Base-by-base conservation (phyloP, 2,888 invertebrate genomes). In the Erebia ligea region DNA sequence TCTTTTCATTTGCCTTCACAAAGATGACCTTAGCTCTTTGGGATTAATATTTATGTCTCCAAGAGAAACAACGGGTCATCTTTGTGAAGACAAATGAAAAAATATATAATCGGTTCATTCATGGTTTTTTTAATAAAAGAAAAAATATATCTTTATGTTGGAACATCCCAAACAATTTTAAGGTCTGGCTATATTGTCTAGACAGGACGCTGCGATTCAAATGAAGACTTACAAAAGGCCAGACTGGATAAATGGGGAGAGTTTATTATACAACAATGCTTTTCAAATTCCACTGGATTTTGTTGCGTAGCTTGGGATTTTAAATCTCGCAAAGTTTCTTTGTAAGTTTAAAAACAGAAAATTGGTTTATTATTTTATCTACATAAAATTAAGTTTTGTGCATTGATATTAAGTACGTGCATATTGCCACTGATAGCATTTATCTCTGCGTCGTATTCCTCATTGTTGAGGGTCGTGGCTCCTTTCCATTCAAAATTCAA, bases 161-260 rank as follows among this genome's bases (percentile, higher is more conserved):
- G 10, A 45, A 42, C 11, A 42, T 17, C 45, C 15, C 61, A 5
- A 48, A 62, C 45, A 13, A 13, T 59, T 45, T 45, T 42, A 19
- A 62, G 61, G 21, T 62, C 19, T 45, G 19, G 45, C 61, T 5
- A 62, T 62, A 62, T 45, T 21, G 61, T 62, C 61, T 62, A 62
- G 61, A 62, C 61, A 62, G 61, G 61, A 62, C 45, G 61, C 61
- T 15, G 13, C 8, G 61, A 13, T 13, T 19, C 61, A 62, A 62
- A 62, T 62, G 21, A 62, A 61, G 42, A 8, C 45, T 21, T 48
- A 45, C 61, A 62, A 62, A 62, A 62, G 45, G 19, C 48, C 61
- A 62, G 61, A 21, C 45, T 45, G 45, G 45, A 19, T 21, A 62
- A 62, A 48, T 45, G 61, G 45, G 19, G 42, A 15, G 11, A 21